phyloP scores from a whole-genome alignment of 2,113 vertebrate species.

The Vanacampus margaritifer region DNA sequence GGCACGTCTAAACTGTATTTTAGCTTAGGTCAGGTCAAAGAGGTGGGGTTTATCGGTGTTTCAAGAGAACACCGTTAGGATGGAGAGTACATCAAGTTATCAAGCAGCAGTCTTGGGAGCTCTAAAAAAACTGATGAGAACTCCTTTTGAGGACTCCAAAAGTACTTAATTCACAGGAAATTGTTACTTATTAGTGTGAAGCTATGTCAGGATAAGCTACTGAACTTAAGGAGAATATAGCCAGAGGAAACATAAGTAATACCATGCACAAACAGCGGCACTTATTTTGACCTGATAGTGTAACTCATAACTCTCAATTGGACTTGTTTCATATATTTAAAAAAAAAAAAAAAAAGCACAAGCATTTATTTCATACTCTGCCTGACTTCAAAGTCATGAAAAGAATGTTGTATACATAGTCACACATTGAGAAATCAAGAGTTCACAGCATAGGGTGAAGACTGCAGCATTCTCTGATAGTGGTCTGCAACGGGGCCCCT shows the following conservation, averaged over 20 bases:
- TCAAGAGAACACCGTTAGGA: constrained; percentile 27
- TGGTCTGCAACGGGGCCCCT: constrained; percentile 26
- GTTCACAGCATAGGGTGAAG: constrained; percentile 15
- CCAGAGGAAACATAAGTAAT: constrained; percentile 54
- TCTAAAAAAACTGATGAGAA: constrained; percentile 23
- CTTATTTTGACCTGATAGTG: constrained; percentile 37
- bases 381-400: background rate
- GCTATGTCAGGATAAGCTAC: constrained; percentile 56
- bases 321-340: background rate
- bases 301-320: constrained; percentile 17
- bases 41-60: constrained; percentile 3
- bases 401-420: constrained; percentile 4
- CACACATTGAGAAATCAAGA: background rate
- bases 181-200: constrained; percentile 58
- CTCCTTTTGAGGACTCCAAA: constrained; percentile 31
- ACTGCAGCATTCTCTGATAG: constrained; percentile 45
- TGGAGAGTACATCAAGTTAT: constrained; percentile 32
- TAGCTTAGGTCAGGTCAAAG: constrained; percentile 18
- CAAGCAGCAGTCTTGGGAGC: constrained; percentile 18
- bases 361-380: background rate
- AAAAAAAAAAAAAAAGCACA: constrained; percentile 1
- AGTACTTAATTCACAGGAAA: constrained; percentile 61
- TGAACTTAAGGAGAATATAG: constrained; percentile 44
- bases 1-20: background rate
- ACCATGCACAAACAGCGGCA: constrained; percentile 34